These are phyloP conservation scores for Archaeoteleia sp. DNA, from an alignment of 2,888 invertebrate species.

Conservation along the genomic window DNA sequence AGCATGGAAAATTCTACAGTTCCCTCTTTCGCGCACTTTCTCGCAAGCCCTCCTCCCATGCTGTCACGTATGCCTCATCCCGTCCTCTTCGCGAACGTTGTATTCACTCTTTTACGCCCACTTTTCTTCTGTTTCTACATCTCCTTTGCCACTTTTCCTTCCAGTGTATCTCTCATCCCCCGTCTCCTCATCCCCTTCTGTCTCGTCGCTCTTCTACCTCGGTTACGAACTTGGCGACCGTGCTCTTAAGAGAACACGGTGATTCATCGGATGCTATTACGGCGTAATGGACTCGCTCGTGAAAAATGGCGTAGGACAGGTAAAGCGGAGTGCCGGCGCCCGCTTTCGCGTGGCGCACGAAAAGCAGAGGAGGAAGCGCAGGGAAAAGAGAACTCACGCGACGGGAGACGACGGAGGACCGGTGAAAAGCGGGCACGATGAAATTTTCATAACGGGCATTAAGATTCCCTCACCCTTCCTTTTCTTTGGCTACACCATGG, in stretches of 20 bases:
- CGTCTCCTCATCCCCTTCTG: slow-evolving; percentile 33
- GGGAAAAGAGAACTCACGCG: slow-evolving; percentile 21
- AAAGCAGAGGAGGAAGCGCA: slow-evolving; percentile 19
- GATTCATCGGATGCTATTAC: slow-evolving; percentile 68
- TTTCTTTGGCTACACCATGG: slow-evolving; percentile 2
- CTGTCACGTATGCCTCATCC: slow-evolving; percentile 10
- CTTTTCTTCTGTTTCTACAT: slow-evolving; percentile 28
- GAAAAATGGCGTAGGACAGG: slow-evolving; percentile 61
- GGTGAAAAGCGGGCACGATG: slow-evolving; percentile 46
- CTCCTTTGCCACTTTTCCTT: slow-evolving; percentile 30
- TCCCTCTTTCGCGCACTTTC: neutral
- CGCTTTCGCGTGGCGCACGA: slow-evolving; percentile 11
- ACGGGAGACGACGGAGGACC: slow-evolving; percentile 20
- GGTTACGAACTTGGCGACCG: slow-evolving; percentile 53
- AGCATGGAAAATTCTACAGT: slow-evolving; percentile 9
- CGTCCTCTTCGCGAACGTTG: neutral
- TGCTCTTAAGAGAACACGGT: slow-evolving; percentile 60
- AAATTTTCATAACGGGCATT: slow-evolving; percentile 56
- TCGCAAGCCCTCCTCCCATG: slow-evolving; percentile 2
- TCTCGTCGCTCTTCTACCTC: slow-evolving; percentile 48
- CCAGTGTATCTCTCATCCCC: slow-evolving; percentile 23
- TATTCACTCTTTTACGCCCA: neutral
- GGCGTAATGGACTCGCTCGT: slow-evolving; percentile 63
- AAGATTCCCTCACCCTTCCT: slow-evolving; percentile 1
- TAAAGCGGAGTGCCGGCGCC: slow-evolving; percentile 47